Conservation (phyloP, 2,113 vertebrate species). For the Brienomyrus brachyistius region DNA sequence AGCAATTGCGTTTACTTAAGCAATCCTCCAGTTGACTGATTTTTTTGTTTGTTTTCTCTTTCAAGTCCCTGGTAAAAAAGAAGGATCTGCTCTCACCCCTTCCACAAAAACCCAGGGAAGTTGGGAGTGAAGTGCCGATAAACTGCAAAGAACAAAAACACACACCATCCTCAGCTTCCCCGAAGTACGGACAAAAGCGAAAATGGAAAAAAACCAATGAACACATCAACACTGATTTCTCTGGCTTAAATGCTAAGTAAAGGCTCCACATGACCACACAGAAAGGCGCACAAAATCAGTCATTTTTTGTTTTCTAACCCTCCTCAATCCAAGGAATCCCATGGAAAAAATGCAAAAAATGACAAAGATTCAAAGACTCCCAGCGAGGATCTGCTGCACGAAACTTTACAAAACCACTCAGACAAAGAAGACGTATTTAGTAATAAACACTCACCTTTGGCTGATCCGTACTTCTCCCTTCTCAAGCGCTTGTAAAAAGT, state of each 20-base stretch:
- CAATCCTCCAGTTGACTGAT: background rate
- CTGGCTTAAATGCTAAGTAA: background rate
- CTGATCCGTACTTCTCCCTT: background rate
- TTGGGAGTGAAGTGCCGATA: constrained; percentile 8
- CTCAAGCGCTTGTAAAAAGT: constrained; percentile 13
- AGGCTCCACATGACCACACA: background rate
- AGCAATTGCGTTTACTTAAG: constrained; percentile 11
- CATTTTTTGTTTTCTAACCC: constrained; percentile 12
- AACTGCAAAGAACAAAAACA: constrained; percentile 12
- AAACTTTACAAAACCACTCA: constrained; percentile 29
- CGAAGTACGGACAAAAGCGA: background rate
- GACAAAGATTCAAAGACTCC: constrained; percentile 63
- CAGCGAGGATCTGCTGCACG: constrained; percentile 31
- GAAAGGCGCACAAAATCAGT: constrained; percentile 9
- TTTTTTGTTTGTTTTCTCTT: constrained; percentile 10
- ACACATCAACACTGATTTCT: background rate
- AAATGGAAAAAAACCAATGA: background rate
- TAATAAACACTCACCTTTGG: constrained; percentile 45
- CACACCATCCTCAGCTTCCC: constrained; percentile 10
- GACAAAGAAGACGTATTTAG: constrained; percentile 24
- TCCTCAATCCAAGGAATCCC: constrained; percentile 19
- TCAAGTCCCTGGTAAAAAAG: constrained; percentile 5
- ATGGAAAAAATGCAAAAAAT: constrained; percentile 58
- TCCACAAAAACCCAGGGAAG: constrained; percentile 17
- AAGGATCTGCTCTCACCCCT: constrained; percentile 6